phyloP scores from a whole-genome alignment of 2,113 vertebrate species.

The Amblyornis subalaris region DNA sequence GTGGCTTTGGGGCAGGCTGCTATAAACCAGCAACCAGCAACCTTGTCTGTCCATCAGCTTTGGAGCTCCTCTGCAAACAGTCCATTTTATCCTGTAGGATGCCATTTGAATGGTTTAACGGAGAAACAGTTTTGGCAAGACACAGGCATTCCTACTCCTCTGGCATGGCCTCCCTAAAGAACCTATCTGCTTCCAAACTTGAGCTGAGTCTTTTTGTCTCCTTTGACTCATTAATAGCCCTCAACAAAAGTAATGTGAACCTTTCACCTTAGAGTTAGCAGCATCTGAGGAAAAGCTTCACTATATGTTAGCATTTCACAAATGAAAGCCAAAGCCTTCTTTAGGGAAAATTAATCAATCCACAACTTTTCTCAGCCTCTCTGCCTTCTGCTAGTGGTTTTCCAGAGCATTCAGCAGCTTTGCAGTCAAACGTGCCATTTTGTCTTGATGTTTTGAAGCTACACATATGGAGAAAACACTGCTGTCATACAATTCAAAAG shows the following conservation, averaged over 20 bases:
- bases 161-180: neutral
- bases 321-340: neutral
- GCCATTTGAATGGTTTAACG: neutral
- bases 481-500: neutral
- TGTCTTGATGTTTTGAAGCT: neutral
- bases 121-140: neutral
- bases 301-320: neutral
- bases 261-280: neutral
- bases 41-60: neutral
- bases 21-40: neutral
- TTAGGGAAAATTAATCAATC: neutral
- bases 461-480: neutral
- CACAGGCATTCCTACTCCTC: neutral
- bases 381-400: neutral
- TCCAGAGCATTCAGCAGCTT: neutral
- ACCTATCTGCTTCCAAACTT: neutral
- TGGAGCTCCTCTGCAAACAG: neutral
- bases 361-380: neutral
- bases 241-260: neutral
- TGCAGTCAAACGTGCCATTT: neutral
- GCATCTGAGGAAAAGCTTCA: neutral
- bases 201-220: neutral
- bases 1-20: neutral
- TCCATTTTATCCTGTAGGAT: neutral
- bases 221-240: neutral